Conservation (phyloP, 2,888 invertebrate genomes). For the Rhagium mordax region DNA sequence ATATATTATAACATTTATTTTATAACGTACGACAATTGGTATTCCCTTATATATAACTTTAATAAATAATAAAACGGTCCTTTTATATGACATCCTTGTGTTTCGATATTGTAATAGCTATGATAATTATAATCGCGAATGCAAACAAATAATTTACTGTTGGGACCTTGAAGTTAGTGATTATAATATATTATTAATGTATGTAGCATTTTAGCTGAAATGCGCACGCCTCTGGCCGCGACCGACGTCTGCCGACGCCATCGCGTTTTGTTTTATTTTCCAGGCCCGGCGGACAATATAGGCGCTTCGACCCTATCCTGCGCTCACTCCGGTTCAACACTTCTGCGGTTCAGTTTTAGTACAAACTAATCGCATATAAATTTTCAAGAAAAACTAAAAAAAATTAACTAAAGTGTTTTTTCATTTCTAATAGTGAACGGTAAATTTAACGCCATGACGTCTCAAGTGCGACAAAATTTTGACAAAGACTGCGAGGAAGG, state of each 20-base stretch:
- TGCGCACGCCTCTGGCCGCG: neutral
- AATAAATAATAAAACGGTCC: too few relatives aligned
- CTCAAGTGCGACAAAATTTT: slow-evolving; percentile 77
- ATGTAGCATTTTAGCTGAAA: too few relatives aligned
- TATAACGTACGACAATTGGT: too few relatives aligned
- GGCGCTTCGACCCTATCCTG: neutral
- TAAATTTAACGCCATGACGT: slow-evolving; percentile 39
- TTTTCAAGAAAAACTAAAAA: neutral
- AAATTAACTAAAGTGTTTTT: neutral
- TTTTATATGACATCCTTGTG: too few relatives aligned
- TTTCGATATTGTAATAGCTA: too few relatives aligned
- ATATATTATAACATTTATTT: too few relatives aligned
- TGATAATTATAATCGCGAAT: too few relatives aligned
- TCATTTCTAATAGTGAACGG: neutral
- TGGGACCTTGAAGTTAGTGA: too few relatives aligned
- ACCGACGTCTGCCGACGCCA: neutral
- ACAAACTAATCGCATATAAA: slow-evolving; percentile 25
- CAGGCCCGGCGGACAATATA: neutral
- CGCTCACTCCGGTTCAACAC: neutral
- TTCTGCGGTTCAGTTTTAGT: slow-evolving; percentile 29
- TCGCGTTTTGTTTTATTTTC: slow-evolving; percentile 2
- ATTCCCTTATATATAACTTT: too few relatives aligned
- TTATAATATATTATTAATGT: too few relatives aligned
- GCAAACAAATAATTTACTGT: too few relatives aligned
- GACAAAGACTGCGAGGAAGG: slow-evolving; percentile 77